Percentiles rank a stretch among this genome's conserved stretches.
Conservation (phyloP, 1,140 invertebrate genomes). For the Heliconius nattereri region DNA sequence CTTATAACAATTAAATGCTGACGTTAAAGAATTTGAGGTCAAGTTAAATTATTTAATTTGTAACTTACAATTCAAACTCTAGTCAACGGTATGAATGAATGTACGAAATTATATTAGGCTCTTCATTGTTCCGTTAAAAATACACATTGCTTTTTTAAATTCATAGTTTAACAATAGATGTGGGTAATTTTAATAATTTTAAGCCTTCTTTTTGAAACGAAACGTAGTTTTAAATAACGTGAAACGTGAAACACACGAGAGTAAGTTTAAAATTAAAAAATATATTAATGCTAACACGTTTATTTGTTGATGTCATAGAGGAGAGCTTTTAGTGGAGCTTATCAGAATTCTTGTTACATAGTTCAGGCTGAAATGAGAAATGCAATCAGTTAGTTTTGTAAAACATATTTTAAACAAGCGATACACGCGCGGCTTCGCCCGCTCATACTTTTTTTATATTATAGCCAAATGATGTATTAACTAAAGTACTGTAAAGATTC, state of each 20-base stretch:
- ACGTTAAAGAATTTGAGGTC: not conserved
- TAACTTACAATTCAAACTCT: not conserved
- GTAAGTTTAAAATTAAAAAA: conserved; percentile 10
- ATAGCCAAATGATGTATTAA: no score
- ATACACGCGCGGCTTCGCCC: no score
- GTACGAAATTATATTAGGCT: not conserved
- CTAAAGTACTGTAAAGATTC: no score
- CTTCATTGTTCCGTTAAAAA: not conserved
- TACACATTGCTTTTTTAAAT: not conserved
- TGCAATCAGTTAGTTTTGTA: not conserved
- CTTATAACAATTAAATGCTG: not conserved
- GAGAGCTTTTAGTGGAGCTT: not conserved
- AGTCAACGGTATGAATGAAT: not conserved
- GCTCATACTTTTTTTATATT: no score
- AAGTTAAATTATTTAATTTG: not conserved
- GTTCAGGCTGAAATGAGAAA: not conserved
- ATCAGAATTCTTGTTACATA: not conserved
- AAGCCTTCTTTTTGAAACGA: not conserved
- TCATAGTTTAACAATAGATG: not conserved
- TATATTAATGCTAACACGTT: not conserved
- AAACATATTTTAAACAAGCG: not conserved
- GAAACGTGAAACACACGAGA: not conserved
- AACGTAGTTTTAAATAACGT: not conserved
- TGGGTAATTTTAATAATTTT: not conserved
- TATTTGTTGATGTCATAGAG: not conserved